Percentiles rank a stretch among this genome's conserved stretches.
Evolutionary conservation across 2,888 invertebrate genomes (phyloP).

Genomic region (Cheilosia impressa): DNA sequence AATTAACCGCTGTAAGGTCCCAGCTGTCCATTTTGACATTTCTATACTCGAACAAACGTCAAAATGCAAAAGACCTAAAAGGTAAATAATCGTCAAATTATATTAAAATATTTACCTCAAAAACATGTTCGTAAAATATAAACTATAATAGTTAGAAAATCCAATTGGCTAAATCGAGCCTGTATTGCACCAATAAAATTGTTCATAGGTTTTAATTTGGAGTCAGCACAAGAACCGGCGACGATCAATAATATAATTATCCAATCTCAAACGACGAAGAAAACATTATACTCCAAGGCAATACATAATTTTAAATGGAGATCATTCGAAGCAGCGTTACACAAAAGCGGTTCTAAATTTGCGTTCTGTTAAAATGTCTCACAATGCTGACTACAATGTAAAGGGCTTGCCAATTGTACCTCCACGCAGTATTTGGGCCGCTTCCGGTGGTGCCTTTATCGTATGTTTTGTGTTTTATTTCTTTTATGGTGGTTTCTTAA

Average conservation of each 20-base stretch:
- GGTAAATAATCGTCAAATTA: conserved; percentile 50
- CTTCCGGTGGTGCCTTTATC: conserved; percentile 89
- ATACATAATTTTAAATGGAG: conserved; percentile 31
- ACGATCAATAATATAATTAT: conserved; percentile 55
- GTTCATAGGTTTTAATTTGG: conserved; percentile 13
- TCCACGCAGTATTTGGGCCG: conserved; percentile 89
- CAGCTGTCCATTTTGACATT: background rate
- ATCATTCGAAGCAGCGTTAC: background rate
- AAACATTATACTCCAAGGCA: conserved; percentile 6
- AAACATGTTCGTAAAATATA: conserved; percentile 53
- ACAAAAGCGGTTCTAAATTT: conserved; percentile 23
- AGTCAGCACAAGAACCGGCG: conserved; percentile 29
- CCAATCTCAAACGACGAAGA: conserved; percentile 18
- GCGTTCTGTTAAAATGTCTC: conserved; percentile 76
- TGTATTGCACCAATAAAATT: background rate
- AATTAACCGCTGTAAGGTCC: conserved; percentile 27
- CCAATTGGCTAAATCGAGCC: conserved; percentile 31
- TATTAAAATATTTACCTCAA: conserved; percentile 16
- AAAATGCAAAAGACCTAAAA: conserved; percentile 52
- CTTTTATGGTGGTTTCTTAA: conserved; percentile 91
- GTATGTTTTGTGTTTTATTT: conserved; percentile 91
- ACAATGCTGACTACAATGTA: conserved; percentile 79
- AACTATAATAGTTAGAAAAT: conserved; percentile 7
- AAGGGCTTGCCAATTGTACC: conserved; percentile 77
- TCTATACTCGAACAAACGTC: conserved; percentile 29